These are phyloP conservation scores for Parnassius smintheus DNA, from an alignment of 2,888 invertebrate genomes.

Conservation along the genomic window DNA sequence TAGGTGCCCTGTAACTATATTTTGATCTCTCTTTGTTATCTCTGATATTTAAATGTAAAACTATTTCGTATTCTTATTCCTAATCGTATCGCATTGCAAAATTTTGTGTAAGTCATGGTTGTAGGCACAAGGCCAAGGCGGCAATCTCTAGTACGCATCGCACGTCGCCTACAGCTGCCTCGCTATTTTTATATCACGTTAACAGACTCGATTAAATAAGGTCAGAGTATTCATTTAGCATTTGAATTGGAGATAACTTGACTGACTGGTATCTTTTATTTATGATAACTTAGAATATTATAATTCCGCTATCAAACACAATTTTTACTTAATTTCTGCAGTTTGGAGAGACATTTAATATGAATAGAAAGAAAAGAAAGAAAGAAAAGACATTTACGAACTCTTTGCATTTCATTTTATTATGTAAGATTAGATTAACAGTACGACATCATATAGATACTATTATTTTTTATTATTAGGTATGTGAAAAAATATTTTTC, in stretches of 20 bases:
- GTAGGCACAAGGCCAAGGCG: conserved; percentile 40
- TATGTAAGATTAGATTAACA: too few species aligned
- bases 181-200: conserved; percentile 20
- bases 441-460: too few species aligned
- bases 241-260: not conserved
- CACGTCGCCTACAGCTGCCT: conserved; percentile 19
- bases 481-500: too few species aligned
- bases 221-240: conserved; percentile 10
- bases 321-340: not conserved
- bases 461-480: too few species aligned
- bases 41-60: not conserved
- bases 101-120: conserved; percentile 39
- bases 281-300: too few species aligned
- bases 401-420: too few species aligned
- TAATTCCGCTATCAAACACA: conserved; percentile 13
- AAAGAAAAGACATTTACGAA: not conserved
- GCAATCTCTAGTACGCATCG: conserved; percentile 12
- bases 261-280: too few species aligned
- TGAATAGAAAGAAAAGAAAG: too few species aligned
- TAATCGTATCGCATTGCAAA: conserved; percentile 26
- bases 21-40: not conserved
- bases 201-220: conserved; percentile 14
- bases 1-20: not conserved
- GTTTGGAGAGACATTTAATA: not conserved
- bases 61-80: conserved; percentile 3